These are phyloP conservation scores for Synergus laeviventris DNA, from an alignment of 2,888 invertebrate species.

Conservation along the genomic window DNA sequence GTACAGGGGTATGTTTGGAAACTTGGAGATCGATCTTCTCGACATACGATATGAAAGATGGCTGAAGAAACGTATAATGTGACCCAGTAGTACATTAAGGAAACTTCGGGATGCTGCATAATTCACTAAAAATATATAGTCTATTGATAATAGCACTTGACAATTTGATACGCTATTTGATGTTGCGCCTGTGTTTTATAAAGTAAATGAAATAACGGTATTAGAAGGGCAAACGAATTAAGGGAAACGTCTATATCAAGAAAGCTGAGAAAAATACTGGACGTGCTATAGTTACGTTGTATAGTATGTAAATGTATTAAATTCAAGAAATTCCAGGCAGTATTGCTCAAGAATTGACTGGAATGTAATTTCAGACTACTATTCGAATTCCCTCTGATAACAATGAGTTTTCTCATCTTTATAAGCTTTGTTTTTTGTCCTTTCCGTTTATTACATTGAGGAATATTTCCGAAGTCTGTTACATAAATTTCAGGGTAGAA, in stretches of 20 bases:
- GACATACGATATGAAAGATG: slow-evolving; percentile 28
- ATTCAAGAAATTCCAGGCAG: slow-evolving; percentile 15
- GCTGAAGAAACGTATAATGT: slow-evolving; percentile 5
- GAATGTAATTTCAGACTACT: slow-evolving; percentile 25
- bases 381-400: slow-evolving; percentile 27
- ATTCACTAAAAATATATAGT: too few species aligned
- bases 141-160: too few species aligned
- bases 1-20: slow-evolving; percentile 1
- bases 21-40: slow-evolving; percentile 30
- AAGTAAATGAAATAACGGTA: neutral
- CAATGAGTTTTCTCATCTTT: slow-evolving; percentile 2
- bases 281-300: slow-evolving; percentile 6
- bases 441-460: neutral
- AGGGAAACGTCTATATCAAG: slow-evolving; percentile 4
- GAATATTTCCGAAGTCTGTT: neutral
- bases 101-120: neutral
- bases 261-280: slow-evolving; percentile 17
- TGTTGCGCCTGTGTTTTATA: neutral
- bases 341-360: slow-evolving; percentile 4
- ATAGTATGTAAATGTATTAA: neutral
- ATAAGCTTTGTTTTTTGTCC: neutral
- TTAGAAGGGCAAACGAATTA: neutral
- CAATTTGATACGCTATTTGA: too few species aligned
- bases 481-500: neutral
- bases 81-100: neutral